Evolutionary conservation across 2,797 vertebrate species (phyloP), one percentile per base, ranked within the genome.

Genomic region (Distichodus sexfasciatus): DNA sequence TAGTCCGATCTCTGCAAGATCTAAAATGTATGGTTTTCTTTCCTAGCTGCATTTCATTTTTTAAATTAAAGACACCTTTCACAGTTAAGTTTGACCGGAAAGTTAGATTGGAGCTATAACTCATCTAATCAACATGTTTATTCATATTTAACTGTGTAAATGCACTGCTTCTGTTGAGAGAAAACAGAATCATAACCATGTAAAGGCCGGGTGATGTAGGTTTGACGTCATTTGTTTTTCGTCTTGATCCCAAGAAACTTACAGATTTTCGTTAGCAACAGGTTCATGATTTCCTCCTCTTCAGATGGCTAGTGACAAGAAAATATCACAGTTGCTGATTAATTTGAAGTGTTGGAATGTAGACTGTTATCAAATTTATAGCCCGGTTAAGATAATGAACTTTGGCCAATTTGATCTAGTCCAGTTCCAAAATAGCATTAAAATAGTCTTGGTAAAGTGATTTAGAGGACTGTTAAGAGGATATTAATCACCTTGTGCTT

Each of bases 401-500:
- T n/a, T n/a, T n/a, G n/a, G n/a, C n/a, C n/a, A n/a, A n/a, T n/a
- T n/a, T n/a, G n/a, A n/a, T n/a, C n/a, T n/a, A n/a, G n/a, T n/a
- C n/a, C n/a, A n/a, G n/a, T n/a, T n/a, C n/a, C n/a, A n/a, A n/a
- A n/a, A n/a, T n/a, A n/a, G n/a, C n/a, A n/a, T n/a, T n/a, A n/a
- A n/a, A n/a, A n/a, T n/a, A n/a, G n/a, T n/a, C n/a, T n/a, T n/a
- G n/a, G n/a, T n/a, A n/a, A n/a, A n/a, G n/a, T n/a, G n/a, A n/a
- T n/a, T n/a, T n/a, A n/a, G n/a, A n/a, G n/a, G n/a, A n/a, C n/a
- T n/a, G n/a, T n/a, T n/a, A n/a, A n/a, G n/a, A n/a, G n/a, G n/a
- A n/a, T n/a, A n/a, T n/a, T n/a, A n/a, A n/a, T n/a, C 66, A 97
- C 96, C 93, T 96, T 90, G 78, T 94, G 92, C 82, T 92, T 82